Evolutionary conservation across 37 sponge, comb jelly and placozoan species (phyloP), one percentile per base, ranked within the genome.

Genomic region (Aplysina aerophoba): DNA sequence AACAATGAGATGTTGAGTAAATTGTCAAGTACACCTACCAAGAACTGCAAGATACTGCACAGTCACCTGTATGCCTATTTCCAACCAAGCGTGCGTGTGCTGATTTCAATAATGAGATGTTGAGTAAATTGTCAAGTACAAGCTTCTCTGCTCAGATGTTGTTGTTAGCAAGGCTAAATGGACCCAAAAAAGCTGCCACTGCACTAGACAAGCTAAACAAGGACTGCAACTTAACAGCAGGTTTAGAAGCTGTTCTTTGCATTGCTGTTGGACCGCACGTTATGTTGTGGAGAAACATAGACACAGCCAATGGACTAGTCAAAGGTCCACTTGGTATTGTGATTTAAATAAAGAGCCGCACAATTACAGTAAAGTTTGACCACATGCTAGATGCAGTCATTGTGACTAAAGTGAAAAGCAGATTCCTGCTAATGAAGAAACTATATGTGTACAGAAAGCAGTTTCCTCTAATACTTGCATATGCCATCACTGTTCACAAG

Each of bases 251-350:
- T 28, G 41, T 30, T 28, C 77, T 88, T 19, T 12, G 55, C 17
- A 69, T 93, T 15, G 88, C 85, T 34, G 86, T 87, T 22, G 94
- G 94, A 20, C 83, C 84, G 12, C 79, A 84, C 15, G 90, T 93
- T 55, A 93, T 93, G 91, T 79, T 90, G 21, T 71, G 94, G 20
- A 59, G 85, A 20, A 90, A 90, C 84, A 68, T 93, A 15, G 80
- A 88, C 72, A 85, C 78, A 15, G 38, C 74, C 17, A 16, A 21
- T 34, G 85, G 81, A 55, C 85, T 93, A 41, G 87, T 93, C 15
- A 93, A 93, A 59, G 90, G 93, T 27, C 80, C 83, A 31, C 33
- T 87, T 55, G 94, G 90, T 17, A 87, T 74, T 3, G 79, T 93
- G 11, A 21, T 53, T 30, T 28, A 28, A 21, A 80, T 91, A 0